These are phyloP conservation scores for Champsocephalus esox DNA, from an alignment of 2,797 vertebrate genomes.

Conservation along the genomic window DNA sequence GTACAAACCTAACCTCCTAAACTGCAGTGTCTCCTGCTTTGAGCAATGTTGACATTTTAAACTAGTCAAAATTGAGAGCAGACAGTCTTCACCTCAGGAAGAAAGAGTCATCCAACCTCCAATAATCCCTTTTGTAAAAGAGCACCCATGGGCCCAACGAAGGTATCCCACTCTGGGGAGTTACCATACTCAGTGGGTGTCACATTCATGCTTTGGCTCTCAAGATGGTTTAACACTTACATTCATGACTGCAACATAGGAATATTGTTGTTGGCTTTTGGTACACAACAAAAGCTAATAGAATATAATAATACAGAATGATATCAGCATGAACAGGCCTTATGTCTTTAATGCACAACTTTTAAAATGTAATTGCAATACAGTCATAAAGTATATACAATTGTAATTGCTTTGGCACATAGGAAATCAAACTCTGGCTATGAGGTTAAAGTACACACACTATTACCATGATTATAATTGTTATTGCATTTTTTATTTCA, in stretches of 20 bases:
- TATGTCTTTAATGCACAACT: neutral
- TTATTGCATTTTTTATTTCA: too few relatives aligned
- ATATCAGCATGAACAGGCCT: neutral
- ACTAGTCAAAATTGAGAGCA: conserved; percentile 12
- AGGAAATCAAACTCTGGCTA: neutral
- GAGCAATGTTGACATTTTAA: conserved; percentile 17
- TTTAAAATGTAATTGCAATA: neutral
- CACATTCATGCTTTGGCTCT: conserved; percentile 40
- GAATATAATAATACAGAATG: neutral
- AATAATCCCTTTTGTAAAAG: conserved; percentile 23
- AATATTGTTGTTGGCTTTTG: conserved; percentile 34
- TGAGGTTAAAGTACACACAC: neutral
- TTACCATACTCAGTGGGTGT: conserved; percentile 21
- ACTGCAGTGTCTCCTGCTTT: neutral
- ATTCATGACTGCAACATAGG: conserved; percentile 30
- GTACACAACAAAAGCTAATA: neutral
- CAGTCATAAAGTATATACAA: neutral
- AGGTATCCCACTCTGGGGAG: conserved; percentile 15
- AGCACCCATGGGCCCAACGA: conserved; percentile 27
- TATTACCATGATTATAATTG: too few relatives aligned
- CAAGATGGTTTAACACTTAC: conserved; percentile 19
- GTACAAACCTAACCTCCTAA: neutral
- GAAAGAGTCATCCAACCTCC: conserved; percentile 15
- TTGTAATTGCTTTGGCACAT: neutral
- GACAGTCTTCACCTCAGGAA: conserved; percentile 19